These are phyloP conservation scores for Micronycteris hirsuta DNA, from an alignment of 2,113 vertebrate genomes.

Conservation along the genomic window DNA sequence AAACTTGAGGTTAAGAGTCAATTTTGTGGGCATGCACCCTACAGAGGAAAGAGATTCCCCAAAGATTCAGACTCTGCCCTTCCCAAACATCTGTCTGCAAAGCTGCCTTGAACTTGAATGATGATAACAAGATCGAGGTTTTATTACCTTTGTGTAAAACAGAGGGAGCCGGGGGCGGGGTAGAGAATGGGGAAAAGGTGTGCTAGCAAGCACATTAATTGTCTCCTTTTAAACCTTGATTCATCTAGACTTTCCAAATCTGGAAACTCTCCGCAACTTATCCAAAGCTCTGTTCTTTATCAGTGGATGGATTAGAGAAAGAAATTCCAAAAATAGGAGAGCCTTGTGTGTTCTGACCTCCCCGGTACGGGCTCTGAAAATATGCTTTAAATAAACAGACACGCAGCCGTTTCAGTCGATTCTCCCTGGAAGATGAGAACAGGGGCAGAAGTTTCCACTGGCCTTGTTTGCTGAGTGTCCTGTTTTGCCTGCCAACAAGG, in stretches of 20 bases:
- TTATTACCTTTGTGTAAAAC: not conserved
- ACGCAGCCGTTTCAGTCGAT: not conserved
- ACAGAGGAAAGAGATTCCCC: not conserved
- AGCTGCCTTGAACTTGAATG: not conserved
- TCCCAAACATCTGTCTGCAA: not conserved
- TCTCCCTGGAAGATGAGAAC: not conserved
- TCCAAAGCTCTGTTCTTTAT: not conserved
- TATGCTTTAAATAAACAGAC: constrained; percentile 5
- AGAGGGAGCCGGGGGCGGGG: not conserved
- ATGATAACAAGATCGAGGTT: not conserved
- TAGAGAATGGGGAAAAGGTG: not conserved
- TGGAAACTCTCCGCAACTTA: not conserved
- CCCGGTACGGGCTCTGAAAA: not conserved
- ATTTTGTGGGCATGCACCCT: not conserved
- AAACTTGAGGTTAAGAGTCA: not conserved
- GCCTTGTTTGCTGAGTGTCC: not conserved
- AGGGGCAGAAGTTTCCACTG: constrained; percentile 13
- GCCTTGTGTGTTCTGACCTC: not conserved
- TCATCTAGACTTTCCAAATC: not conserved
- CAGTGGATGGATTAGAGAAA: not conserved
- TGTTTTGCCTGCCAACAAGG: not conserved
- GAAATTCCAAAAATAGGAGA: not conserved
- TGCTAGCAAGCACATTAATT: not conserved
- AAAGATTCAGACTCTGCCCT: not conserved
- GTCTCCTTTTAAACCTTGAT: not conserved